phyloP scores from a whole-genome alignment of 2,797 vertebrate genomes.

The Lophotriccus pileatus region DNA sequence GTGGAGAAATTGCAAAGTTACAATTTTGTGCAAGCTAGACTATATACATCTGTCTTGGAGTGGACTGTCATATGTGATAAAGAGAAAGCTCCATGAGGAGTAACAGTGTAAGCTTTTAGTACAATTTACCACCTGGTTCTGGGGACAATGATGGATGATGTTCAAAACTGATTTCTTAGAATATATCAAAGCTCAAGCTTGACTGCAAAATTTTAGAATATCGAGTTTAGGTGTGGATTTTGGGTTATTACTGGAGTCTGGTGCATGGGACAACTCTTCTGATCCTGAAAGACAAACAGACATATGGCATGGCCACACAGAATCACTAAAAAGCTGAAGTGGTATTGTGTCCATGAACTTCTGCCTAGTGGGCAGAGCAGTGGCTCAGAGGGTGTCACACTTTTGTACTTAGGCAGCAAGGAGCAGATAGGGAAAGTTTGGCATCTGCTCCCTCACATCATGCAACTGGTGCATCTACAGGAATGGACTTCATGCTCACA shows the following conservation, averaged over 20 bases:
- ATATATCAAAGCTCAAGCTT: not conserved
- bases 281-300: not conserved
- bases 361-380: not conserved
- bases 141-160: not conserved
- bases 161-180: not conserved
- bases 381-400: not conserved
- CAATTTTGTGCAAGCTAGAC: not conserved
- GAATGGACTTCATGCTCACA: not conserved
- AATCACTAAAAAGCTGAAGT: rapidly evolving
- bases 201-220: not conserved
- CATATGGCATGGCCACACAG: rapidly evolving
- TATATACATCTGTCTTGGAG: not conserved
- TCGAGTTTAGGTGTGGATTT: not conserved
- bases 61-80: not conserved
- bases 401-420: not conserved
- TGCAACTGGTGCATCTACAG: not conserved
- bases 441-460: not conserved
- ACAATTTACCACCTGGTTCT: not conserved
- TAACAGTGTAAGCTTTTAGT: not conserved
- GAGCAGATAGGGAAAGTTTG: not conserved
- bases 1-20: not conserved
- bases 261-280: not conserved
- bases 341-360: not conserved
- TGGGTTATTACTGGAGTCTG: not conserved
- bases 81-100: not conserved